Evolutionary conservation across 2,797 vertebrate genomes (phyloP).

Genomic region (Vireo griseus): DNA sequence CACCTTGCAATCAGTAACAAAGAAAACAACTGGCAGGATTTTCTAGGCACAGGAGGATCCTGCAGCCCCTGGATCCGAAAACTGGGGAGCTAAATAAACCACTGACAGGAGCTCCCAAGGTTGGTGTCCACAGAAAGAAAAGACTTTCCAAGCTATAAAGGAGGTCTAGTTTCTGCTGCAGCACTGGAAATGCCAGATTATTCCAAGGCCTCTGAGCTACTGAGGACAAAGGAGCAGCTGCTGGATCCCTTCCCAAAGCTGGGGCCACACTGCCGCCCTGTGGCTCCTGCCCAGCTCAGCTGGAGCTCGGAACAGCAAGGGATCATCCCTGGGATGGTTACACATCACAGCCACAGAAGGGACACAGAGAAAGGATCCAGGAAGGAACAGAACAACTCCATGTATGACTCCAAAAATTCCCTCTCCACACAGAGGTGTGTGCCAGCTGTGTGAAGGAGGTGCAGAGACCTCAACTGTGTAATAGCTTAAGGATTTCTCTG

Average conservation of each 20-base stretch:
- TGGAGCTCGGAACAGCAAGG: not conserved
- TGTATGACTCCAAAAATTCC: not conserved
- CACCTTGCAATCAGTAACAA: rapidly evolving
- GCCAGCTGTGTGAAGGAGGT: not conserved
- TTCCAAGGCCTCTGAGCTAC: not conserved
- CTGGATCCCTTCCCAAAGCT: not conserved
- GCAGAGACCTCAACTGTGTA: not conserved
- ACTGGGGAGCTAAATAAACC: not conserved
- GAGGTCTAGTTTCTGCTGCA: not conserved
- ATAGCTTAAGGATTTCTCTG: not conserved
- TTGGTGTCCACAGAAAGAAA: not conserved
- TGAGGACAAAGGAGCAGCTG: not conserved
- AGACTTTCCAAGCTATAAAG: not conserved
- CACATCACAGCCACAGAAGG: not conserved
- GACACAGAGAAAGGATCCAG: not conserved
- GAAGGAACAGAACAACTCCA: not conserved
- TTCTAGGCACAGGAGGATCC: not conserved
- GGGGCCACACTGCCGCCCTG: not conserved
- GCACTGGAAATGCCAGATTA: not conserved
- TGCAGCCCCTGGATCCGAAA: not conserved
- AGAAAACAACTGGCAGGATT: not conserved
- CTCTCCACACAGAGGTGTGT: not conserved
- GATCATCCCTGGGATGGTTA: not conserved
- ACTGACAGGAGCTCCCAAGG: not conserved
- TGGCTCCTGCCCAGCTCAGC: not conserved